Conservation (phyloP, 2,797 vertebrate species). For the Dromococcyx pavoninus region DNA sequence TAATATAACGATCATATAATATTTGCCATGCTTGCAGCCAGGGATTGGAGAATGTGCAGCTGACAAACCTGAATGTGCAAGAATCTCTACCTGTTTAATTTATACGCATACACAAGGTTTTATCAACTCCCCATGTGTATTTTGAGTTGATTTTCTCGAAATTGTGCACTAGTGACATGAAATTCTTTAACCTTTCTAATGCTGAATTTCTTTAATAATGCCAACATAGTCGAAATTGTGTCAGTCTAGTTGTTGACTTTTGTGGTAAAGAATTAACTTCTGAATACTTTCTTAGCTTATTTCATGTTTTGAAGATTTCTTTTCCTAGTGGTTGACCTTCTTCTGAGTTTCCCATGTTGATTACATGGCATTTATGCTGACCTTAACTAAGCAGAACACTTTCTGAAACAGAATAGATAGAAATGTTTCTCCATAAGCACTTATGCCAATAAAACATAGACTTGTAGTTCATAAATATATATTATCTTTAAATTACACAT, state of each 20-base stretch:
- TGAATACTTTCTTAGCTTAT: not conserved
- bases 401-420: slow-evolving; percentile 50
- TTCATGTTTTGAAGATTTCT: slow-evolving; percentile 14
- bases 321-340: not conserved
- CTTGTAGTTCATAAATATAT: slow-evolving; percentile 22
- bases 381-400: slow-evolving; percentile 35
- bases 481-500: slow-evolving; percentile 9
- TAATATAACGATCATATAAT: not conserved
- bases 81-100: slow-evolving; percentile 19
- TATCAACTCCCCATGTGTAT: not conserved
- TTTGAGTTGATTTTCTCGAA: not conserved
- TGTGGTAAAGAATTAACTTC: slow-evolving; percentile 41
- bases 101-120: not conserved
- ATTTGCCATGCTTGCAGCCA: slow-evolving; percentile 19
- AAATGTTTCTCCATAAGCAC: slow-evolving; percentile 38
- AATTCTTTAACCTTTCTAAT: not conserved
- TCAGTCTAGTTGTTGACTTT: slow-evolving; percentile 35
- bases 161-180: not conserved
- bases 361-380: slow-evolving; percentile 44
- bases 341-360: slow-evolving; percentile 47
- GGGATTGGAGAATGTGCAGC: slow-evolving; percentile 2
- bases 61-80: not conserved
- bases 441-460: slow-evolving; percentile 1
- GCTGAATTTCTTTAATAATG: slow-evolving; percentile 20
- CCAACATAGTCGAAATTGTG: not conserved